A percentile compares a stretch with the other conserved stretches of the same genome.
Conservation (phyloP, 2,888 invertebrate species). For the Tuberolachnus salignus region DNA sequence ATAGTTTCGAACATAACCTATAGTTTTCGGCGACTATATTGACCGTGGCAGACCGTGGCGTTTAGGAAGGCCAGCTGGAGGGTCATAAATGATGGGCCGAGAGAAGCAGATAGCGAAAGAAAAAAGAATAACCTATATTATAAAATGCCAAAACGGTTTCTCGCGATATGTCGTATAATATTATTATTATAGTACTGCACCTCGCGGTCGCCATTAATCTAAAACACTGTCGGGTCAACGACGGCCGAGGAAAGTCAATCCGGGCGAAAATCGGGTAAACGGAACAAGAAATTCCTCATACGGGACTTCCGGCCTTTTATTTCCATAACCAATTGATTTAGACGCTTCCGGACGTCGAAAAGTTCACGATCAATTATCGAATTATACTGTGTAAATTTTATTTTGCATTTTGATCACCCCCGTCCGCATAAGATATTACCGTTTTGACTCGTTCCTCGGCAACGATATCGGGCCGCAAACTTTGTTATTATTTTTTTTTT, state of each 20-base stretch:
- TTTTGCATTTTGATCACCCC: too few species aligned
- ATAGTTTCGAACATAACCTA: background rate
- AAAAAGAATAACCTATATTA: background rate
- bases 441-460: too few species aligned
- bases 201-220: slow-evolving; percentile 21
- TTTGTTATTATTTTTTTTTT: too few species aligned
- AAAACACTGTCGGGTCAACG: background rate
- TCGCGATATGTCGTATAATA: background rate
- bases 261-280: too few species aligned
- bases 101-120: background rate
- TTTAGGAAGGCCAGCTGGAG: background rate
- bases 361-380: too few species aligned
- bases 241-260: background rate
- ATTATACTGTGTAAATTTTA: too few species aligned
- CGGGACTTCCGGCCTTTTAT: too few species aligned
- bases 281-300: too few species aligned
- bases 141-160: background rate
- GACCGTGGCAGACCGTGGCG: background rate
- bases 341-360: too few species aligned
- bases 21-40: background rate
- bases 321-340: too few species aligned
- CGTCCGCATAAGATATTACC: too few species aligned
- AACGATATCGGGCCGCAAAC: too few species aligned
- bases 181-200: background rate
- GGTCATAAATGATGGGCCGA: background rate